Evolutionary conservation across 2,797 vertebrate genomes (phyloP).

Genomic region (Cossypha caffra): DNA sequence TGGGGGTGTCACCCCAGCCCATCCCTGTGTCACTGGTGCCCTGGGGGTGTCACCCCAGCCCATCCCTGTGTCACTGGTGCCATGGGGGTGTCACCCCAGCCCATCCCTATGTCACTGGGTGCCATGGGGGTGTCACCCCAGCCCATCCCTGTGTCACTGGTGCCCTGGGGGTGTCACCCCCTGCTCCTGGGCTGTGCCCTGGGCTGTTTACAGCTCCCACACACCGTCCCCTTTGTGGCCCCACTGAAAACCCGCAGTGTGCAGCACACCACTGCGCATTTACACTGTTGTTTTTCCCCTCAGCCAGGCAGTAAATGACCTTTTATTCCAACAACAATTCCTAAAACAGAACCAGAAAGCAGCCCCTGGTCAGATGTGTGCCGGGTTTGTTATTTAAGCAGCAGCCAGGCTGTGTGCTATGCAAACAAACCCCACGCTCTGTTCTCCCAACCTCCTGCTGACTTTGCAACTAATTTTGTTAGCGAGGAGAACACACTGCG

Average conservation of each 20-base stretch:
- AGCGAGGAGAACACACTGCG: constrained; percentile 10
- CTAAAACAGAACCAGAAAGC: neutral
- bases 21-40: neutral
- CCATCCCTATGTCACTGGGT: fast-evolving
- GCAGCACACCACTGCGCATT: neutral
- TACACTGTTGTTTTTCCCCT: neutral
- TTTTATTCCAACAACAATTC: constrained; percentile 26
- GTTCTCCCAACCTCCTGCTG: constrained; percentile 64
- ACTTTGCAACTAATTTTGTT: constrained; percentile 55
- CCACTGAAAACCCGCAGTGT: neutral
- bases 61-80: too few species aligned
- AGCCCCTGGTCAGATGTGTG: neutral
- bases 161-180: neutral
- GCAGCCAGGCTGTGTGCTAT: constrained; percentile 32
- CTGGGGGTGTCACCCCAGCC: neutral
- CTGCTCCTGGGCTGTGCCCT: fast-evolving
- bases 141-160: fast-evolving
- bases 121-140: neutral
- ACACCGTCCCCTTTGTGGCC: neutral
- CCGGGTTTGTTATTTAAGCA: constrained; percentile 35
- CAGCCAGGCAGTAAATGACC: constrained; percentile 27
- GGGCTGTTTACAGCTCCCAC: neutral
- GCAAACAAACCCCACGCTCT: constrained; percentile 45
- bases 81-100: too few species aligned
- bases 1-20: neutral